Evolutionary conservation across 2,113 vertebrate genomes (phyloP).

Genomic region (Megaceryle maxima): DNA sequence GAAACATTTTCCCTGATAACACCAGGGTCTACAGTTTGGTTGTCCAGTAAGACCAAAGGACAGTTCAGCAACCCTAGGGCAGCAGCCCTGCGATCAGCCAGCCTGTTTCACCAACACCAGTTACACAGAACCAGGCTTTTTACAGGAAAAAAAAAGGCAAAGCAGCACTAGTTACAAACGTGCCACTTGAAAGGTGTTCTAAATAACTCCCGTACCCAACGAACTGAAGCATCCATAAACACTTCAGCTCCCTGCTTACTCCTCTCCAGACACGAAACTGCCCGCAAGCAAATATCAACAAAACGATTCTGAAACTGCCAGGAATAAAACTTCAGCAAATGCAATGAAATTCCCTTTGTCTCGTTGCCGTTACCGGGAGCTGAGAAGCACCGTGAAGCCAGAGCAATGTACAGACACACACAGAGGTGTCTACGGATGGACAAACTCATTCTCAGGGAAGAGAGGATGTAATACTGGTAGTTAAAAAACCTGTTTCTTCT

Average conservation of each 20-base stretch:
- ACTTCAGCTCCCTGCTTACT: not conserved
- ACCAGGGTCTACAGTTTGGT: not conserved
- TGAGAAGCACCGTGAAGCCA: not conserved
- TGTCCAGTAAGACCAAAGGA: not conserved
- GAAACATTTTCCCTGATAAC: not conserved
- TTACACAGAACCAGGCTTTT: not conserved
- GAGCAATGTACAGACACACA: not conserved
- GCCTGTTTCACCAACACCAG: not conserved
- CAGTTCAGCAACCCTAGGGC: not conserved
- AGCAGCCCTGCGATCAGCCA: not conserved
- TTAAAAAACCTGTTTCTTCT: not conserved
- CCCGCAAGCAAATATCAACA: not conserved
- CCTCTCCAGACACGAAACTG: not conserved
- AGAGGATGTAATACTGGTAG: not conserved
- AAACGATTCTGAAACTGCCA: not conserved
- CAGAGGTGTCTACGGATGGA: accelerated
- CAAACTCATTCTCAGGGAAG: not conserved
- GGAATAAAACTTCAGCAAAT: not conserved
- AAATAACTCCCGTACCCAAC: not conserved
- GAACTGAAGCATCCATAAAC: not conserved
- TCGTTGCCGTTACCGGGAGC: not conserved
- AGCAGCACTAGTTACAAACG: not conserved
- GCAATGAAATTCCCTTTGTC: not conserved
- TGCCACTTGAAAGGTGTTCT: not conserved
- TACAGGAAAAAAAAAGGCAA: not conserved